These are phyloP conservation scores for Ancistrus triradiatus DNA, from an alignment of 2,113 vertebrate species.

Conservation along the genomic window DNA sequence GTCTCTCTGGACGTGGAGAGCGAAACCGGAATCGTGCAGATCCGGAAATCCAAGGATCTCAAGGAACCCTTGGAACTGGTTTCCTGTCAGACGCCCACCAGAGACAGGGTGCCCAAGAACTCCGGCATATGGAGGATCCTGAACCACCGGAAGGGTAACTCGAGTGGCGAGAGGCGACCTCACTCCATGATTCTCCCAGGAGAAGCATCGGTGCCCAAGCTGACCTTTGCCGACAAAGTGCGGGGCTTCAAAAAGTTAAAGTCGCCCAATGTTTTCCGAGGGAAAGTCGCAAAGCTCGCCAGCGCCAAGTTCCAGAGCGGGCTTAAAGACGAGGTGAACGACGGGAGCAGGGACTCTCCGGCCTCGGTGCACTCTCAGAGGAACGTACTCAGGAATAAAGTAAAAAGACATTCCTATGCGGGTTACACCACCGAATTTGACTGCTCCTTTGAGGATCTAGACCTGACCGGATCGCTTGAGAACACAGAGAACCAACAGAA, in stretches of 20 bases:
- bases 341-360: constrained; percentile 59
- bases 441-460: constrained; percentile 78
- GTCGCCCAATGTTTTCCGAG: constrained; percentile 67
- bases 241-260: constrained; percentile 80
- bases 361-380: constrained; percentile 58
- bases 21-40: constrained; percentile 58
- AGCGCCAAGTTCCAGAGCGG: constrained; percentile 61
- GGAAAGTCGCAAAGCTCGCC: constrained; percentile 60
- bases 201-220: constrained; percentile 73
- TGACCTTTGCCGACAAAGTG: constrained; percentile 81
- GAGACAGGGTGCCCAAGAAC: constrained; percentile 67
- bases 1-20: constrained; percentile 66
- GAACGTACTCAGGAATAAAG: constrained; percentile 61
- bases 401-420: constrained; percentile 81
- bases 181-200: constrained; percentile 86
- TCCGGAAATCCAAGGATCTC: constrained; percentile 56
- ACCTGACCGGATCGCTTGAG: constrained; percentile 67
- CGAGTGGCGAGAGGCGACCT: constrained; percentile 70
- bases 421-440: constrained; percentile 78
- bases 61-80: constrained; percentile 44
- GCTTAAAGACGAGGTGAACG: constrained; percentile 57
- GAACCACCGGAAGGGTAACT: constrained; percentile 68
- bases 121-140: constrained; percentile 84
- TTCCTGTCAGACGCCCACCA: constrained; percentile 53
- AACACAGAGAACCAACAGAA: constrained; percentile 58